These are phyloP conservation scores for Drosophila pachea DNA, from an alignment of 1,140 invertebrate genomes.

Conservation along the genomic window DNA sequence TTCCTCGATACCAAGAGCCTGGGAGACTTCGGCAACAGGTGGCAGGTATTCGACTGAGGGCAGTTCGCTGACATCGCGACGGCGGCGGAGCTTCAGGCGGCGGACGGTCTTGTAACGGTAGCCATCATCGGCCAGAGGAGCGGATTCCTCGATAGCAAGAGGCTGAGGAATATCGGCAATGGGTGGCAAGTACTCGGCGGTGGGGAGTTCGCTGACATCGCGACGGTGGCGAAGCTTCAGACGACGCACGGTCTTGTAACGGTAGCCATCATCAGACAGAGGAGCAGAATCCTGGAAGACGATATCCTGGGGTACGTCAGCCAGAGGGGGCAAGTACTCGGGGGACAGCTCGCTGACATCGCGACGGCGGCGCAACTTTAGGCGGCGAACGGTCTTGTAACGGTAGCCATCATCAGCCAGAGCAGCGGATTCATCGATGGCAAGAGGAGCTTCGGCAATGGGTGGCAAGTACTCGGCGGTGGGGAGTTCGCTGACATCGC, in stretches of 20 bases:
- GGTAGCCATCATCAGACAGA: slow-evolving; percentile 70
- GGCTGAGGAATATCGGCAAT: slow-evolving; percentile 16
- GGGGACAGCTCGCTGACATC: slow-evolving; percentile 38
- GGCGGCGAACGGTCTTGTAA: slow-evolving; percentile 69
- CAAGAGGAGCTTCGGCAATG: slow-evolving; percentile 28
- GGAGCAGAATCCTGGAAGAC: slow-evolving; percentile 10
- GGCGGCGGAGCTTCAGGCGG: slow-evolving; percentile 52
- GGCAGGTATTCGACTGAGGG: slow-evolving; percentile 63
- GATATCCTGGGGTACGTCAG: slow-evolving; percentile 24
- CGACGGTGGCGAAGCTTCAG: slow-evolving; percentile 65
- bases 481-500: slow-evolving; percentile 64
- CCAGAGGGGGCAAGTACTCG: slow-evolving; percentile 60
- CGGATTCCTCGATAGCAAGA: slow-evolving; percentile 3
- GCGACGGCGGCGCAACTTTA: slow-evolving; percentile 64
- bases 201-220: slow-evolving; percentile 61
- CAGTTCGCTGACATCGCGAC: slow-evolving; percentile 63
- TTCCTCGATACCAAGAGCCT: slow-evolving; percentile 29
- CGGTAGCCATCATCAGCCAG: slow-evolving; percentile 51
- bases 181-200: slow-evolving; percentile 60
- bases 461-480: slow-evolving; percentile 61
- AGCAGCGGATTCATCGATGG: slow-evolving; percentile 17
- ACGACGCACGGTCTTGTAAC: slow-evolving; percentile 71
- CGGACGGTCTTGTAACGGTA: slow-evolving; percentile 64
- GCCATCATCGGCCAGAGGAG: slow-evolving; percentile 56
- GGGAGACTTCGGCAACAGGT: slow-evolving; percentile 43